phyloP scores from a whole-genome alignment of 2,888 invertebrate species.

The Acrobasis repandana region DNA sequence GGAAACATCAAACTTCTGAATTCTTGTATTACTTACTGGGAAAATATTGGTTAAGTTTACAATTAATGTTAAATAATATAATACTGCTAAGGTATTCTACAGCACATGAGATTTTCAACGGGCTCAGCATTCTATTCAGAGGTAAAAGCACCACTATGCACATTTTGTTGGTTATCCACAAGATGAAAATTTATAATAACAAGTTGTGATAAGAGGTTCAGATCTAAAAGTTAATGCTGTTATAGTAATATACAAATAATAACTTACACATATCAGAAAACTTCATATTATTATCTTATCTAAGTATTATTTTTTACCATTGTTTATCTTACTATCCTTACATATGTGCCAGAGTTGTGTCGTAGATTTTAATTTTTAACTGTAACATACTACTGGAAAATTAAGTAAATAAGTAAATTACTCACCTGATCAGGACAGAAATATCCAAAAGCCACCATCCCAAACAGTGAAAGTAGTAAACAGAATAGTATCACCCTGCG shows the following conservation, averaged over 20 bases:
- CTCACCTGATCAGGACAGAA: conserved; percentile 94
- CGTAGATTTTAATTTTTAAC: background rate
- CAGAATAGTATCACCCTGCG: conserved; percentile 92
- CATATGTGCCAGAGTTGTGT: background rate
- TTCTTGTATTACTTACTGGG: too few species aligned
- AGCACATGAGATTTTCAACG: too few species aligned
- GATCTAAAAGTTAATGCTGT: background rate
- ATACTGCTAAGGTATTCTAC: too few species aligned
- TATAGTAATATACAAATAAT: background rate
- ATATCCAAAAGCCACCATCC: conserved; percentile 94
- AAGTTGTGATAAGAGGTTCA: background rate
- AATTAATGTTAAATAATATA: too few species aligned
- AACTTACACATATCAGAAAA: background rate
- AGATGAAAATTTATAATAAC: background rate
- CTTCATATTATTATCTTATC: conserved; percentile 1
- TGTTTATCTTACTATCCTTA: background rate
- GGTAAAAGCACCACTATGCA: background rate
- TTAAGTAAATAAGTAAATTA: conserved; percentile 11
- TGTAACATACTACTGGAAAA: background rate
- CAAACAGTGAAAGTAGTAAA: conserved; percentile 90
- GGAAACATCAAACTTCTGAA: too few species aligned
- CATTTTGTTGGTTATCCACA: background rate
- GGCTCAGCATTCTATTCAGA: too few species aligned
- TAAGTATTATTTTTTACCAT: background rate
- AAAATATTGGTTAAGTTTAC: too few species aligned